Evolutionary conservation across 1,140 invertebrate species (phyloP), one percentile per base, ranked within the genome.

Genomic region (Anoplophora glabripennis): DNA sequence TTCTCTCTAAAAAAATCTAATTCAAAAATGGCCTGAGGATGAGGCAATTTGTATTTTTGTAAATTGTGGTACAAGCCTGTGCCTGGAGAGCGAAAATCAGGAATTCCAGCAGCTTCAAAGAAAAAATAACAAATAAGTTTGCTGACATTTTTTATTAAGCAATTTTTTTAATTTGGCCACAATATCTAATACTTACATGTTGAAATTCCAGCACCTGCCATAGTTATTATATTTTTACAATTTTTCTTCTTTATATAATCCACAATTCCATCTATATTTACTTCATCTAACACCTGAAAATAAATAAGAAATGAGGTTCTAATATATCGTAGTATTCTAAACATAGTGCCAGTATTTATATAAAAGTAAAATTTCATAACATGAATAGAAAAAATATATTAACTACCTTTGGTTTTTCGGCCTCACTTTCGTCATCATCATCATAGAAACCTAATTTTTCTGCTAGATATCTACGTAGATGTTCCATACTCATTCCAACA

Each of bases 11-110:
- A 94, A 72, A 86, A 93, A 49, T 86, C 84, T 18, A 97, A 85
- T 73, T 96, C 93, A 78, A 98, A 97, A 66, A 98, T 94, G n/a
- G 92, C 89, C 72, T 94, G 88, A n/a, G 94, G 94, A 79, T 94
- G 84, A 0, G 93, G 92, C 41, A 98, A 80, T 67, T 94, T 88
- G 73, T 96, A 97, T 75, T 96, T 94, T 60, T 89, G 81, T 34
- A 98, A 80, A 76, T 97, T 97, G 72, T 91, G 84, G 78, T 98
- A 99, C 1, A 99, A 77, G 3, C 96, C 96, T 61, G 88, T 91
- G 28, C 88, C 89, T 5, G 93, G 93, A 33, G 91, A 94, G 12
- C 95, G 85, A 78, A 93, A 94, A 76, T 97, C 94, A 38, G 94
- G 95, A 71, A 98, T 97, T 57, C 94, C 94, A 60, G 93, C 92